Base-by-base conservation (phyloP, 2,797 vertebrate species). In the Phataginus tetradactyla region DNA sequence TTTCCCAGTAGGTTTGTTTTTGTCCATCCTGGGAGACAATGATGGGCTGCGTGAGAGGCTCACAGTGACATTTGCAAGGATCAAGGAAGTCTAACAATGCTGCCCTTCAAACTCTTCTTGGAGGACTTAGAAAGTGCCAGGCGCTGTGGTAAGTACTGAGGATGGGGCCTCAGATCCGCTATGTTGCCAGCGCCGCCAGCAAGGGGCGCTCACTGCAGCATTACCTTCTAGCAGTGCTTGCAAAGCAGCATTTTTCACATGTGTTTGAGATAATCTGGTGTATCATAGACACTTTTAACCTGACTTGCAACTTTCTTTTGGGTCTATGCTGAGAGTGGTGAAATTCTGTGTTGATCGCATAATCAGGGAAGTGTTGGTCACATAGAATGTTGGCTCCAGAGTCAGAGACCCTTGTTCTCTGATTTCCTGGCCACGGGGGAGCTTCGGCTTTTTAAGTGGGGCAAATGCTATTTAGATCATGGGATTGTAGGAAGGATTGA, bases 121-220 rank as follows among this genome's bases (percentile, higher is more conserved):
- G 83, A 45, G 66, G 61, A 9, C 23, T n/a, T 27, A 2, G 0
- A 34, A 49, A 72, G 21, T 9, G 12, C 45, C 10, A 0, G 37
- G 27, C 1, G 0, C 13, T 1, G 1, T 10, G 27, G 13, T 11
- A 37, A 1, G 13, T 6, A 2, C 53, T 17, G 8, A 32, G 51
- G 53, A 14, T 2, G 17, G 25, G 64, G 18, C 6, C n/a, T 10
- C 20, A 1, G 21, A 4, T 53, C 45, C 45, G 37, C 18, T 1
- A 23, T 21, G 34, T 57, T 9, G 11, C 9, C 29, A 11, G 14
- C 23, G 59, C 51, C 17, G 42, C 59, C 14, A 2, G 10, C 1
- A 5, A 18, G 42, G 25, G 57, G 10, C 25, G 0, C 0, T 1
- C n/a, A 1, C 37, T 1, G 12, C 18, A 13, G 34, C 7, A 1